Base-by-base conservation (phyloP, 2,113 vertebrate species). In the Malurus elegans region DNA sequence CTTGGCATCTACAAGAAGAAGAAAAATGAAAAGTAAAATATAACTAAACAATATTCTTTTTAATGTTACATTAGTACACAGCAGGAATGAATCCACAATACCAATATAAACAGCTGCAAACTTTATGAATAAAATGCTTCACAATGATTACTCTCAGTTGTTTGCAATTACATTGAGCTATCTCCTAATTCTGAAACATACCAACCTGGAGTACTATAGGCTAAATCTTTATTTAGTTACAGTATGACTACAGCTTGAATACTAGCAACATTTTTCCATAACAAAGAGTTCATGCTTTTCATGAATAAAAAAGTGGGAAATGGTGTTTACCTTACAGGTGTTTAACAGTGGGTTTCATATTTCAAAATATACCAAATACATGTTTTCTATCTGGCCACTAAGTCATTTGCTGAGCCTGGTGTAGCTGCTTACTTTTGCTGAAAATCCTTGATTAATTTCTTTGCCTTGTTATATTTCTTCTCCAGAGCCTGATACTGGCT, bases 381-480 rank as follows among this genome's bases (percentile, higher is more conserved):
- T 40, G 28, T 88, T 94, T 93, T 64, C 87, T 96, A 91, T 93
- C 67, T 91, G 91, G 51, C 40, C 58, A 86, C 80, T 91, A 96
- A 89, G 50, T 53, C n/a, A 94, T 62, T 80, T 79, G 61, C 34
- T 87, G 67, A 71, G 79, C n/a, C 40, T 76, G 54, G 18, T 4
- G 6, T 24, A 74, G 66, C 80, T 79, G 74, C 99, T 99, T 97
- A 99, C 99, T 99, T 99, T 98, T 99, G 99, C 93, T 99, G 99
- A 97, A 99, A 99, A 96, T 99, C 99, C 96, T 99, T 99, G 98
- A 99, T 99, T 96, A 99, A 91, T 87, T 99, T 99, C 98, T 99
- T 99, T 88, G 99, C 99, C 96, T 99, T 99, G 98, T 99, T 99
- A 92, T 99, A 99, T 89, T 99, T 99, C 98, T 99, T 99, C 97